Conservation (phyloP, 2,797 vertebrate species). For the Poecilia picta region DNA sequence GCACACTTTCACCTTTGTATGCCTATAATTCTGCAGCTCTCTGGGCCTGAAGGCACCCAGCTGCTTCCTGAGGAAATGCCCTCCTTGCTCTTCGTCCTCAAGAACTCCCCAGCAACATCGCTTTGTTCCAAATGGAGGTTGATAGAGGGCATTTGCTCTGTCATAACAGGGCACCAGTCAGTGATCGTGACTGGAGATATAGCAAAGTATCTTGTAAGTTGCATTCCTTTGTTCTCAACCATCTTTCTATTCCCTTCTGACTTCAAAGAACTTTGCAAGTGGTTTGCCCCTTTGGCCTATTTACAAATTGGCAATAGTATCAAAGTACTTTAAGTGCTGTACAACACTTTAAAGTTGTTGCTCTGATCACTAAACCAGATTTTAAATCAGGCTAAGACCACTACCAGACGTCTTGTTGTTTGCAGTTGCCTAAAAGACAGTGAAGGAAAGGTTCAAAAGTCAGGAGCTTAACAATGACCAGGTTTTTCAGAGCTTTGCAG, state of each 20-base stretch:
- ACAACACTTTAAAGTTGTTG: not conserved
- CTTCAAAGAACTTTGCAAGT: not conserved
- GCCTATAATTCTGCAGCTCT: slow-evolving; percentile 63
- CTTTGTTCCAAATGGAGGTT: slow-evolving; percentile 66
- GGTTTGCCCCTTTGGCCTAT: not conserved
- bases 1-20: slow-evolving; percentile 70
- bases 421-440: slow-evolving; percentile 19
- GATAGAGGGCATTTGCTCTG: slow-evolving; percentile 63
- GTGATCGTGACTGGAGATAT: slow-evolving; percentile 2
- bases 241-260: not conserved
- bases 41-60: slow-evolving; percentile 71
- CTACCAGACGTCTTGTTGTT: slow-evolving; percentile 47
- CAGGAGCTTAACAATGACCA: slow-evolving; percentile 13
- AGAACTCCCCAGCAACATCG: slow-evolving; percentile 53
- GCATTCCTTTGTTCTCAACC: not conserved
- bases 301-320: not conserved
- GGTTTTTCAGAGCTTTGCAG: slow-evolving; percentile 41
- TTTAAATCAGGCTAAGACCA: slow-evolving; percentile 19
- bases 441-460: slow-evolving; percentile 4
- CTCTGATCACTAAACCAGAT: slow-evolving; percentile 50
- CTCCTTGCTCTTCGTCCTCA: slow-evolving; percentile 48
- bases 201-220: not conserved
- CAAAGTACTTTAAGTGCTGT: not conserved
- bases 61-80: slow-evolving; percentile 80
- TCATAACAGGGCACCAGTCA: slow-evolving; percentile 53